Percentiles rank a stretch among this genome's conserved stretches.
Conservation (phyloP, 2,113 vertebrate genomes). For the Melanostigma gelatinosum region DNA sequence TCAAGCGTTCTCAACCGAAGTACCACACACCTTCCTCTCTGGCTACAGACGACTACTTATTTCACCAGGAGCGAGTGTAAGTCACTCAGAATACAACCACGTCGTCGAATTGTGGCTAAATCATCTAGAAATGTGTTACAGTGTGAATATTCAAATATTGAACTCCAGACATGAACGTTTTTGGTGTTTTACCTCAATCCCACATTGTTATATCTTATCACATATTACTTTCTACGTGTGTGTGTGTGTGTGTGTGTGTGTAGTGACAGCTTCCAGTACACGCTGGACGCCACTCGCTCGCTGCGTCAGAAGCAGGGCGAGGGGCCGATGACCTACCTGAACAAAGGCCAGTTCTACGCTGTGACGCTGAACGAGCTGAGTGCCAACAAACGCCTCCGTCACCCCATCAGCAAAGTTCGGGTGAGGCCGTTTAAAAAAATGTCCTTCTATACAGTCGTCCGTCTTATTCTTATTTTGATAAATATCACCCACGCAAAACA, state of each 20-base stretch:
- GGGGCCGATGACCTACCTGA: constrained; percentile 97
- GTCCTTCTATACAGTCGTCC: not conserved
- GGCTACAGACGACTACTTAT: constrained; percentile 89
- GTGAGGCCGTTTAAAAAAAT: constrained; percentile 74
- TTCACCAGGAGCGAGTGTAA: constrained; percentile 90
- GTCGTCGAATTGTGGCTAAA: not conserved
- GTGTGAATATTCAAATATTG: not conserved
- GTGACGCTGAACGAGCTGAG: constrained; percentile 94
- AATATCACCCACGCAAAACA: not conserved
- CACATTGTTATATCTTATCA: constrained; percentile 6
- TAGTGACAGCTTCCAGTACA: constrained; percentile 94
- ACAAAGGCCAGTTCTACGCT: constrained; percentile 99
- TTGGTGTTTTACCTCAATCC: not conserved
- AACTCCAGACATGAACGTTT: not conserved
- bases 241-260: constrained; percentile 13
- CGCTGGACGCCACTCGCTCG: constrained; percentile 93
- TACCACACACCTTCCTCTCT: constrained; percentile 89
- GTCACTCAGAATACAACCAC: constrained; percentile 44
- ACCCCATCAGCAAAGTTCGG: constrained; percentile 99
- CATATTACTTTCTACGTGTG: not conserved
- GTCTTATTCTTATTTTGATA: not conserved
- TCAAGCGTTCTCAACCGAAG: constrained; percentile 83
- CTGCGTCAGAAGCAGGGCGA: constrained; percentile 96
- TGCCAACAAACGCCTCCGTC: constrained; percentile 93
- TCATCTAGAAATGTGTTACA: not conserved